These are phyloP conservation scores for Tetramorium bicarinatum DNA, from an alignment of 2,888 invertebrate species.

Conservation along the genomic window DNA sequence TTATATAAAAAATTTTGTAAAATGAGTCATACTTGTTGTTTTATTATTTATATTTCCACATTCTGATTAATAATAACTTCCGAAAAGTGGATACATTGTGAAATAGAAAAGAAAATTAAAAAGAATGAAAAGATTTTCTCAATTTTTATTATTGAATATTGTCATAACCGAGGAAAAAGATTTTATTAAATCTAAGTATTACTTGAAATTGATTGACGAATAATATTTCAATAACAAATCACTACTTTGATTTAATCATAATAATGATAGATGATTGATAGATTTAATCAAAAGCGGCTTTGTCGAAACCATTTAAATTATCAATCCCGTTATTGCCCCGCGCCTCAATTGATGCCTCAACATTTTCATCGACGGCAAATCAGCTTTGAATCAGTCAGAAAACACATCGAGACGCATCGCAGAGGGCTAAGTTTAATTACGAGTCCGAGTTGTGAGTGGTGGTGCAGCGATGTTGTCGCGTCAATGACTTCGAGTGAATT, in stretches of 20 bases:
- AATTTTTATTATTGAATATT: not conserved
- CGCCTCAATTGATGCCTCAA: not conserved
- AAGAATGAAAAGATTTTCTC: not conserved
- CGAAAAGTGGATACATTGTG: not conserved
- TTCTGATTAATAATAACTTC: not conserved
- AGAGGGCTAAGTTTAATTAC: constrained; percentile 51
- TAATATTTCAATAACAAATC: not conserved
- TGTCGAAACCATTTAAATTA: not conserved
- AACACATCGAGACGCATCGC: not conserved
- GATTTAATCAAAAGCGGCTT: not conserved
- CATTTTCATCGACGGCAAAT: constrained; percentile 29
- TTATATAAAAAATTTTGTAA: not conserved
- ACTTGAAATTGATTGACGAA: not conserved
- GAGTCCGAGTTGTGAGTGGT: constrained; percentile 25
- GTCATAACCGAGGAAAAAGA: not conserved
- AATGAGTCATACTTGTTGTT: not conserved
- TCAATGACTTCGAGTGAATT: constrained; percentile 52
- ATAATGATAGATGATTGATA: too few species aligned
- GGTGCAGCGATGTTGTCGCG: constrained; percentile 42
- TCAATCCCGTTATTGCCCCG: not conserved
- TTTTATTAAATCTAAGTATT: not conserved
- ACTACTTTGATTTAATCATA: not conserved
- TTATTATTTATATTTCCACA: not conserved
- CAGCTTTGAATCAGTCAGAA: not conserved
- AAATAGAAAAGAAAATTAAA: not conserved